These are phyloP conservation scores for Calcarius lapponicus DNA, from an alignment of 2,797 vertebrate genomes.

Conservation along the genomic window DNA sequence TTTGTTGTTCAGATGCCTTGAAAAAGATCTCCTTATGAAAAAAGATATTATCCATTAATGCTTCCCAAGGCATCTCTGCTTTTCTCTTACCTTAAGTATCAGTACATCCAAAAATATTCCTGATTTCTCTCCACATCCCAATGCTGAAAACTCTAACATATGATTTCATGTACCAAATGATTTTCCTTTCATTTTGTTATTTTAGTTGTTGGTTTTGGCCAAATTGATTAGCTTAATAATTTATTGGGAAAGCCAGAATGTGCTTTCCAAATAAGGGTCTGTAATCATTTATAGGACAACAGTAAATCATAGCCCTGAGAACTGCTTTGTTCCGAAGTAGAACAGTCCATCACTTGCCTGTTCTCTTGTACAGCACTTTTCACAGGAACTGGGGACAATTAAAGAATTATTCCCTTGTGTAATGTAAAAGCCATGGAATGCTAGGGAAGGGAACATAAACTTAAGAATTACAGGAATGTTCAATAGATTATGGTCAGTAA, in stretches of 20 bases:
- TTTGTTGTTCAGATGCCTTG: neutral
- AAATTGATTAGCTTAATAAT: neutral
- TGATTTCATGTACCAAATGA: neutral
- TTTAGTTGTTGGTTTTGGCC: neutral
- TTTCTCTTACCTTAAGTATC: neutral
- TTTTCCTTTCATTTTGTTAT: neutral
- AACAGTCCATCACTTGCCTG: neutral
- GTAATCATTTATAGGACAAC: neutral
- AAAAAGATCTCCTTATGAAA: neutral
- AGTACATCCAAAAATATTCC: neutral
- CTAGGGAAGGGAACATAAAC: conserved; percentile 27
- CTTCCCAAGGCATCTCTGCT: neutral
- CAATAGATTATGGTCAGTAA: conserved; percentile 21
- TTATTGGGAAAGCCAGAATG: neutral
- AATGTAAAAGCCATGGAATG: conserved; percentile 42
- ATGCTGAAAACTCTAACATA: neutral
- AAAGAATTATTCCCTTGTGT: conserved; percentile 38
- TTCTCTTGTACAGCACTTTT: neutral
- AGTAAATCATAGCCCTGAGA: neutral
- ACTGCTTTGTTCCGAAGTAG: neutral
- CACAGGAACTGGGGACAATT: conserved; percentile 54
- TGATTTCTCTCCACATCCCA: neutral
- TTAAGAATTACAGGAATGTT: conserved; percentile 19
- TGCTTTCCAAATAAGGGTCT: neutral
- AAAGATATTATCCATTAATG: neutral